A percentile compares a stretch with the other conserved stretches of the same genome.
These are phyloP conservation scores for Drosophila formosana DNA, from an alignment of 2,888 invertebrate species.

Conservation along the genomic window DNA sequence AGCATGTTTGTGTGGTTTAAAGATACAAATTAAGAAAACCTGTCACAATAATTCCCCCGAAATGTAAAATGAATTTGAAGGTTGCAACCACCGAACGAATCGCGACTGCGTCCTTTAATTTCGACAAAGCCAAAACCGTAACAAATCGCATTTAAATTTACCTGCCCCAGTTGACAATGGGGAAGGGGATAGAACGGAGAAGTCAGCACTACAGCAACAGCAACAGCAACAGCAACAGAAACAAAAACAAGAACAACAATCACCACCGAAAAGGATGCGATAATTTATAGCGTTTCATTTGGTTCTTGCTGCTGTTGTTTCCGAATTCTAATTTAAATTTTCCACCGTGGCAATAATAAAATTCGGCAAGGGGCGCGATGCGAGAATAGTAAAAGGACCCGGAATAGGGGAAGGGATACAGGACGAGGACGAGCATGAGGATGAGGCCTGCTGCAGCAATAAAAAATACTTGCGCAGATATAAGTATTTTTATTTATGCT, in stretches of 20 bases:
- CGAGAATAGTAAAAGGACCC: background rate
- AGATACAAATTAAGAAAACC: constrained; percentile 62
- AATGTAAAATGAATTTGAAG: constrained; percentile 23
- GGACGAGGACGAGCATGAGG: constrained; percentile 8
- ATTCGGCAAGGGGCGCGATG: constrained; percentile 46
- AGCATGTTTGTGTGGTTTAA: constrained; percentile 6
- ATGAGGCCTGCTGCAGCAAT: constrained; percentile 38
- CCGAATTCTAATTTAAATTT: constrained; percentile 84
- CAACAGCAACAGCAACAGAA: constrained; percentile 12
- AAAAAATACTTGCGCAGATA: constrained; percentile 50
- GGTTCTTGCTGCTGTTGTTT: constrained; percentile 38
- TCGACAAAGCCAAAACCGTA: constrained; percentile 78
- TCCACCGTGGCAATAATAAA: constrained; percentile 77
- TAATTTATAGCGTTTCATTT: constrained; percentile 80
- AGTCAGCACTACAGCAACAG: constrained; percentile 24
- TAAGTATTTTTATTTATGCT: constrained; percentile 74
- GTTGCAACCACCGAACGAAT: constrained; percentile 33
- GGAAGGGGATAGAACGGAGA: background rate
- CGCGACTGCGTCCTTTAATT: constrained; percentile 52
- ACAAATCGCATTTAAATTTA: constrained; percentile 83
- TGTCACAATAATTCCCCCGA: constrained; percentile 66
- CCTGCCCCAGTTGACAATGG: constrained; percentile 62
- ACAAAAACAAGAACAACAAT: constrained; percentile 27
- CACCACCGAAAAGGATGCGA: constrained; percentile 77
- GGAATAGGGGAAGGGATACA: too few relatives aligned